Evolutionary conservation across 2,888 invertebrate genomes (phyloP).

Genomic region (Drosophila anceps): DNA sequence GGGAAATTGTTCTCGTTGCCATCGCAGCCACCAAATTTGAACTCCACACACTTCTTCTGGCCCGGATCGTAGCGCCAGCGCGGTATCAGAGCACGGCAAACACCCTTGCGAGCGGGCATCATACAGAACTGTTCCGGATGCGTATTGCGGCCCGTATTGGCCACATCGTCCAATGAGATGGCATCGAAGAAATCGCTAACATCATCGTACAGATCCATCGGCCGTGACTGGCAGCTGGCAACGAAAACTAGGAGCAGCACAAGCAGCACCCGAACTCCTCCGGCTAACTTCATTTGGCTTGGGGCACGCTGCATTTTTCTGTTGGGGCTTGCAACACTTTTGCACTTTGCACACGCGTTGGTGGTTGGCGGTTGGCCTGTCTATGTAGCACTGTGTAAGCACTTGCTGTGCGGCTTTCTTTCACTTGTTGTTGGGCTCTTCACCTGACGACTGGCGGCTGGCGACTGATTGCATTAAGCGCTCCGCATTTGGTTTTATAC

Average conservation of each 20-base stretch:
- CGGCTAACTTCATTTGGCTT: conserved; percentile 48
- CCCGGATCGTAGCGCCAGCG: conserved; percentile 86
- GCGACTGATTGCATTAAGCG: conserved; percentile 69
- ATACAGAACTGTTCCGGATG: conserved; percentile 83
- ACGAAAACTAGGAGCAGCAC: conserved; percentile 45
- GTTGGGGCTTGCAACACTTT: conserved; percentile 11
- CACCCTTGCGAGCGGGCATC: conserved; percentile 84
- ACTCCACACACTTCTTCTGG: conserved; percentile 86
- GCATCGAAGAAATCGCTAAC: conserved; percentile 84
- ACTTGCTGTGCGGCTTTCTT: conserved; percentile 30
- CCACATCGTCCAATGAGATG: conserved; percentile 82
- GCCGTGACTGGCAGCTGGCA: conserved; percentile 54
- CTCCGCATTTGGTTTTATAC: conserved; percentile 76
- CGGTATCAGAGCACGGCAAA: conserved; percentile 85
- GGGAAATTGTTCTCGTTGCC: conserved; percentile 87
- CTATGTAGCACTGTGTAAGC: background rate
- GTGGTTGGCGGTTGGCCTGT: background rate
- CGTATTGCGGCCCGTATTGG: conserved; percentile 75
- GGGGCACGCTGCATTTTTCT: conserved; percentile 34
- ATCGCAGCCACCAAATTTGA: conserved; percentile 87
- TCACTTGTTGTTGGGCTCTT: conserved; percentile 44
- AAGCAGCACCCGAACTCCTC: conserved; percentile 18
- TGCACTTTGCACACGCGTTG: conserved; percentile 28
- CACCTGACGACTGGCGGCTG: conserved; percentile 40
- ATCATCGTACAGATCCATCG: conserved; percentile 84